phyloP scores from a whole-genome alignment of 2,888 invertebrate species.

The Platypus cylindrus region DNA sequence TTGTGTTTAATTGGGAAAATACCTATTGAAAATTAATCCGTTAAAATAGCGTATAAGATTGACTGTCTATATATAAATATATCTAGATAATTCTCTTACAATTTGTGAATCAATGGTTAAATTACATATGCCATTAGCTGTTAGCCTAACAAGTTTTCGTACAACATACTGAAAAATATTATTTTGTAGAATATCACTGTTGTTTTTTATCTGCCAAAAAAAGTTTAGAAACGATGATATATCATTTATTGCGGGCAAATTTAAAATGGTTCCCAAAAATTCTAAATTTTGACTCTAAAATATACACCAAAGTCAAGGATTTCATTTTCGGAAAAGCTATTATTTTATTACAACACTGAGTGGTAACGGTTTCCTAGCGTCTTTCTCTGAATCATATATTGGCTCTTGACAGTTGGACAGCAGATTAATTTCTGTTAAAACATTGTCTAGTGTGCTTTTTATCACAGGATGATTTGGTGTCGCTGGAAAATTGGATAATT shows the following conservation, averaged over 20 bases:
- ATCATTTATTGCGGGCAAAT: background rate
- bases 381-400: background rate
- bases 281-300: conserved; percentile 7
- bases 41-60: too few relatives aligned
- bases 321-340: background rate
- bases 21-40: conserved; percentile 5
- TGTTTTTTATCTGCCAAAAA: conserved; percentile 7
- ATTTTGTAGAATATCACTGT: conserved; percentile 12
- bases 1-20: conserved; percentile 4
- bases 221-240: conserved; percentile 2
- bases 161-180: conserved; percentile 20
- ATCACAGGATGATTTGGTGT: conserved; percentile 1
- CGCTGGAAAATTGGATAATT: conserved; percentile 3
- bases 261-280: conserved; percentile 3
- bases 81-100: conserved; percentile 7
- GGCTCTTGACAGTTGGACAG: background rate
- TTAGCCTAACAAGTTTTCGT: conserved; percentile 19
- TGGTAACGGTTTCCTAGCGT: conserved; percentile 3
- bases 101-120: conserved; percentile 1
- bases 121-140: conserved; percentile 6
- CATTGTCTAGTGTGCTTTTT: conserved; percentile 4
- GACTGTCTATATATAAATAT: too few relatives aligned
- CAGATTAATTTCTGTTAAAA: conserved; percentile 2
- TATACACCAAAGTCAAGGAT: conserved; percentile 1
- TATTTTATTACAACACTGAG: conserved; percentile 9